These are phyloP conservation scores for Parauchenoglanis ngamensis DNA, from an alignment of 2,797 vertebrate species.

Conservation along the genomic window DNA sequence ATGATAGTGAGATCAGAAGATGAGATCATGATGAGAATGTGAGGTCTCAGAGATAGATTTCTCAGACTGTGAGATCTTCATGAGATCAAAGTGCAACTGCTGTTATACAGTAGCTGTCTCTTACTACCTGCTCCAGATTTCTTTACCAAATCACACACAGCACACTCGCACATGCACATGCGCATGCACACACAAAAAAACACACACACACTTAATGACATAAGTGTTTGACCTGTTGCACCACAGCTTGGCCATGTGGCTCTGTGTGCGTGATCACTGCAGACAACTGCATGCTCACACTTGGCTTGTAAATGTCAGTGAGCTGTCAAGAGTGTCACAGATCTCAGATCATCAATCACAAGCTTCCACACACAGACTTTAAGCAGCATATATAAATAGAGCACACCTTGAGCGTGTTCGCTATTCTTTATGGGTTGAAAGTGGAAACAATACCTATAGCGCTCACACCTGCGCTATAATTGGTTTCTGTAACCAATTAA, in stretches of 20 bases:
- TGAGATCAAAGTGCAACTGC: background rate
- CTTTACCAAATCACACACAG: slow-evolving; percentile 10
- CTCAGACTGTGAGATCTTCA: too few relatives aligned
- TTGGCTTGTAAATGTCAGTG: slow-evolving; percentile 56
- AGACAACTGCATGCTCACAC: slow-evolving; percentile 58
- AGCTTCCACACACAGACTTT: slow-evolving; percentile 29
- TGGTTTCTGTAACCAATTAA: background rate
- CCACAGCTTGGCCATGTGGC: slow-evolving; percentile 47
- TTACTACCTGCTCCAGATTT: slow-evolving; percentile 18
- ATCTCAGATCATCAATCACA: slow-evolving; percentile 16
- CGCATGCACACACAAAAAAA: slow-evolving; percentile 40
- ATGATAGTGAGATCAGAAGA: too few relatives aligned
- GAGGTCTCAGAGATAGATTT: too few relatives aligned
- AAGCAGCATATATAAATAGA: background rate
- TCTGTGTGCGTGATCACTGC: slow-evolving; percentile 48
- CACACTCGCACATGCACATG: slow-evolving; percentile 29
- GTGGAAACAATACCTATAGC: background rate
- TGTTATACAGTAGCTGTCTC: background rate
- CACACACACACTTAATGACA: slow-evolving; percentile 46
- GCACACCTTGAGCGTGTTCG: background rate
- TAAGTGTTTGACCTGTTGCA: slow-evolving; percentile 58
- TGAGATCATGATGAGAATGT: too few relatives aligned
- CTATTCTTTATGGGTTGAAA: background rate
- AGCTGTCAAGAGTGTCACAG: slow-evolving; percentile 51
- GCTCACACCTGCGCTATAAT: background rate